These are phyloP conservation scores for Papio anubis DNA, from an alignment of 2,113 vertebrate species.

Conservation along the genomic window DNA sequence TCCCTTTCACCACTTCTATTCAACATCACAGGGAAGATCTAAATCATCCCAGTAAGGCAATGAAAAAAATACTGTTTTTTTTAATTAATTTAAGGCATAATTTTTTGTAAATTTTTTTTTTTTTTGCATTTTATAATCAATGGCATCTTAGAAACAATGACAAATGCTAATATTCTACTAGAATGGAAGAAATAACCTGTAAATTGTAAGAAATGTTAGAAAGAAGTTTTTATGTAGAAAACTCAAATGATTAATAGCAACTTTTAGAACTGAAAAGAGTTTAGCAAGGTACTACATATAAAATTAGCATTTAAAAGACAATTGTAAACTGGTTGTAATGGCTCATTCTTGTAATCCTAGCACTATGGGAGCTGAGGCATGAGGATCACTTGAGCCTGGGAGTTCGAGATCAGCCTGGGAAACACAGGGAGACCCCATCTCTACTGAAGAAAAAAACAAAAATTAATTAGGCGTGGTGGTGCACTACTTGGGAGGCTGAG, in stretches of 20 bases:
- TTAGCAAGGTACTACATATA: neutral
- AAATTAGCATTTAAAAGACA: slow-evolving; percentile 17
- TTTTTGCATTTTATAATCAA: neutral
- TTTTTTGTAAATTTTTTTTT: neutral
- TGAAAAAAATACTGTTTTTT: neutral
- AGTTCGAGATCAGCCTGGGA: neutral
- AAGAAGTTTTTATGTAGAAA: neutral
- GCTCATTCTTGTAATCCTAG: neutral
- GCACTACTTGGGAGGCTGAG: neutral
- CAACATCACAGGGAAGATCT: neutral
- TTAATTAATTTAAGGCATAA: neutral
- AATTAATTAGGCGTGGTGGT: neutral
- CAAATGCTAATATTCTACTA: neutral
- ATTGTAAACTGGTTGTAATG: neutral
- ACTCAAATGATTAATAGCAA: neutral
- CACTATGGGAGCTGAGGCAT: neutral
- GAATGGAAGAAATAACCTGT: neutral
- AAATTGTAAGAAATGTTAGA: neutral
- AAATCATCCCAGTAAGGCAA: neutral
- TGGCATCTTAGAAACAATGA: neutral
- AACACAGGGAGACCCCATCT: neutral
- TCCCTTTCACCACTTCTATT: neutral
- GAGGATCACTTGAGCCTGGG: neutral
- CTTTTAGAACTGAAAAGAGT: neutral
- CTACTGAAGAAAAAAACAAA: neutral